These are phyloP conservation scores for Ichneumoninae sp. DNA, from an alignment of 2,888 invertebrate genomes.

Conservation along the genomic window DNA sequence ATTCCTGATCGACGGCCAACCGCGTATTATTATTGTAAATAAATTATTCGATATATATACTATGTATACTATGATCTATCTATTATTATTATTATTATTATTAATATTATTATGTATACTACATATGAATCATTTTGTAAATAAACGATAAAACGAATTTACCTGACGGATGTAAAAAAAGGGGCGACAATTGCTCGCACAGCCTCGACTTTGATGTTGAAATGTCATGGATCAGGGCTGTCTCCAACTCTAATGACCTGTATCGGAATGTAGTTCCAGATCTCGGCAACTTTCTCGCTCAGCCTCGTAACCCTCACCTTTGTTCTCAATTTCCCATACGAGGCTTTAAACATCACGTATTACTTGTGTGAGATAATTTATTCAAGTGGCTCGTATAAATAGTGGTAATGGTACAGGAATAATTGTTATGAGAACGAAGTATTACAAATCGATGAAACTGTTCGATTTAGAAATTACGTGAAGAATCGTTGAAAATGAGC, in stretches of 20 bases:
- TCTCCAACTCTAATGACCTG: constrained; percentile 25
- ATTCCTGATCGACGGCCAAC: constrained; percentile 34
- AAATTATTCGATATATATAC: constrained; percentile 68
- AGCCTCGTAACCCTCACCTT: constrained; percentile 25
- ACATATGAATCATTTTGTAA: constrained; percentile 70
- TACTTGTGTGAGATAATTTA: constrained; percentile 46
- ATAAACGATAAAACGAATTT: constrained; percentile 67
- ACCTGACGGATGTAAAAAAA: constrained; percentile 38
- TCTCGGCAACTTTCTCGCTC: neutral
- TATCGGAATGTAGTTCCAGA: constrained; percentile 50
- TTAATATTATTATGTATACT: constrained; percentile 56
- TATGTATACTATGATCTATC: constrained; percentile 63
- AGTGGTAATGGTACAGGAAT: neutral
- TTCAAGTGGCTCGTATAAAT: constrained; percentile 43
- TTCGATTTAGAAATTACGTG: constrained; percentile 3
- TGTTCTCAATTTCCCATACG: constrained; percentile 1
- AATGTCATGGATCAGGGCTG: constrained; percentile 43
- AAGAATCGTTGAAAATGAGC: constrained; percentile 11
- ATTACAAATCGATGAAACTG: neutral
- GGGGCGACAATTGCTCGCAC: constrained; percentile 13
- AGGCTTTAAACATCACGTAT: neutral
- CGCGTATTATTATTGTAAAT: constrained; percentile 70
- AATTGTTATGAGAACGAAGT: neutral
- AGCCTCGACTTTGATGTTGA: constrained; percentile 43
- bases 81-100: constrained; percentile 59